Conservation (phyloP, 2,113 vertebrate genomes). For the Cygnus atratus region DNA sequence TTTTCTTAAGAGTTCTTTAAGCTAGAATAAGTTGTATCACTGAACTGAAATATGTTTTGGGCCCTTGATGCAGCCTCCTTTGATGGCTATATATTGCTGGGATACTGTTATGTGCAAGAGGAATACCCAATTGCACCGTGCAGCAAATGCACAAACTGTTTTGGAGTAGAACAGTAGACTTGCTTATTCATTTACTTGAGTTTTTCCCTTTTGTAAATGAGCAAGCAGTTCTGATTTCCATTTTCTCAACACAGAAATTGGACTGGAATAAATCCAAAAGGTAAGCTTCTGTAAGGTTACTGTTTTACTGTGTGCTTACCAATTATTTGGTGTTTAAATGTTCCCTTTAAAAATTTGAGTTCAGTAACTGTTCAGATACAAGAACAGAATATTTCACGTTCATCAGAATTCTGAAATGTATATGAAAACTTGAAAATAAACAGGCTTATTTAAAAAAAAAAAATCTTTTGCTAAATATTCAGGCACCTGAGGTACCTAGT, state of each 20-base stretch:
- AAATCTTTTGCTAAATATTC: not conserved
- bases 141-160: not conserved
- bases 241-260: not conserved
- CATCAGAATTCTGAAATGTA: not conserved
- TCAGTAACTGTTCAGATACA: not conserved
- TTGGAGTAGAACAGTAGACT: not conserved
- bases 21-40: not conserved
- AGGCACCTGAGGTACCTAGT: not conserved
- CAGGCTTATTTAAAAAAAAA: not conserved
- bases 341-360: not conserved
- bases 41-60: not conserved
- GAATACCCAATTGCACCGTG: not conserved
- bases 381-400: not conserved
- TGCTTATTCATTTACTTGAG: not conserved
- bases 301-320: not conserved
- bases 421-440: not conserved
- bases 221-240: not conserved
- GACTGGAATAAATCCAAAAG: not conserved
- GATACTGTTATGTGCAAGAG: not conserved
- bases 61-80: not conserved
- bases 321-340: not conserved
- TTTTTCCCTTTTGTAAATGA: not conserved
- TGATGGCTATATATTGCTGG: fast-evolving
- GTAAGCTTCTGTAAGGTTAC: fast-evolving
- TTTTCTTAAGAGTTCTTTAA: not conserved